phyloP scores from a whole-genome alignment of 2,888 invertebrate genomes.

The Hypselothyrea guttata region DNA sequence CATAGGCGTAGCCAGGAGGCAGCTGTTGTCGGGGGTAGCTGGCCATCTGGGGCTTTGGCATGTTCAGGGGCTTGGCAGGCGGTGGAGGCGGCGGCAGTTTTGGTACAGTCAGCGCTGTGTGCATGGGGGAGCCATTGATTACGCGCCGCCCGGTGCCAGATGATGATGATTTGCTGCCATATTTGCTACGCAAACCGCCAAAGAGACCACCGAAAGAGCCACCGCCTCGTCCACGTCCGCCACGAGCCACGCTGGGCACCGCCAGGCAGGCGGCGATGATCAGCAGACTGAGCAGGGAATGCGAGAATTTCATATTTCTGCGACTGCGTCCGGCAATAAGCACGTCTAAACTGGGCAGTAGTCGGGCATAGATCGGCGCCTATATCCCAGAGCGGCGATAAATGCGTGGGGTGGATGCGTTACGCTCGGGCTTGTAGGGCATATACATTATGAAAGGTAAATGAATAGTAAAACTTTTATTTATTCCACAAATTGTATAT shows the following conservation, averaged over 20 bases:
- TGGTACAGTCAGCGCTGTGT: constrained; percentile 63
- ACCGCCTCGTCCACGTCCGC: constrained; percentile 75
- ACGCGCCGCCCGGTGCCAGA: constrained; percentile 65
- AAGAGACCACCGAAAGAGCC: constrained; percentile 79
- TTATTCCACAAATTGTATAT: too few species aligned
- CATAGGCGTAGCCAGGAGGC: constrained; percentile 52
- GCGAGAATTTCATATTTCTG: constrained; percentile 48
- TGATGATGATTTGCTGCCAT: constrained; percentile 72
- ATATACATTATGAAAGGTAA: too few species aligned
- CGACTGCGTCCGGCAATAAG: constrained; percentile 53
- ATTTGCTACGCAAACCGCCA: constrained; percentile 78
- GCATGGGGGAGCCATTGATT: constrained; percentile 68
- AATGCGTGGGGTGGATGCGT: constrained; percentile 50
- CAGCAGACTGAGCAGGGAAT: constrained; percentile 37
- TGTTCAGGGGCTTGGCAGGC: constrained; percentile 24
- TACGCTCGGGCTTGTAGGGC: constrained; percentile 22
- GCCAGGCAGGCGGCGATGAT: constrained; percentile 36
- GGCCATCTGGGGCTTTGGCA: constrained; percentile 38
- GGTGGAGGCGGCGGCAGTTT: constrained; percentile 58
- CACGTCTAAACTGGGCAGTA: constrained; percentile 49
- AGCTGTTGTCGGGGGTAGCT: constrained; percentile 66
- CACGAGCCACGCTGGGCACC: constrained; percentile 63
- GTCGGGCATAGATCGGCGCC: constrained; percentile 36
- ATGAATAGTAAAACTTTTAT: too few species aligned
- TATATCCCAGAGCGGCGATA: constrained; percentile 53